These are phyloP conservation scores for Lasaia peninsularis DNA, from an alignment of 1,140 invertebrate genomes.

Conservation along the genomic window DNA sequence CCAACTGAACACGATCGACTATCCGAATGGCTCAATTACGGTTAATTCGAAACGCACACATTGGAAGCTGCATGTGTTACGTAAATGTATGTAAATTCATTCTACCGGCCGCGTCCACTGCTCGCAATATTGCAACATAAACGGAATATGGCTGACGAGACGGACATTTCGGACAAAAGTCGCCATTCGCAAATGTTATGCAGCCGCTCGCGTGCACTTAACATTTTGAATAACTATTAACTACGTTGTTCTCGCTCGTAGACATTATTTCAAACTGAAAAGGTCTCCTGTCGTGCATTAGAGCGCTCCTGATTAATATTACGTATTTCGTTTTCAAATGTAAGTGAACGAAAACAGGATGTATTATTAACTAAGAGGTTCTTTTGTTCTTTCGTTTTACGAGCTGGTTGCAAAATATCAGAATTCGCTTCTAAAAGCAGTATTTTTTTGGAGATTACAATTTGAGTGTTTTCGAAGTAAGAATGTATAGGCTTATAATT, in stretches of 20 bases:
- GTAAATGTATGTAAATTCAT: conserved; percentile 76
- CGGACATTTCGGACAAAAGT: conserved; percentile 69
- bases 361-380: too few species aligned
- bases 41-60: conserved; percentile 73
- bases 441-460: too few species aligned
- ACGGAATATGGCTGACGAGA: conserved; percentile 70
- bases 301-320: too few species aligned
- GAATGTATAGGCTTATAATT: too few species aligned
- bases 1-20: conserved; percentile 51
- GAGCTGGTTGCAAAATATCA: too few species aligned
- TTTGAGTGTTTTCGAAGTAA: too few species aligned
- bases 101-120: conserved; percentile 63
- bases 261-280: conserved; percentile 8
- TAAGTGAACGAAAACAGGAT: too few species aligned
- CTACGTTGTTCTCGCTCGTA: conserved; percentile 19
- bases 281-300: neutral
- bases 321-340: too few species aligned
- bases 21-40: conserved; percentile 75
- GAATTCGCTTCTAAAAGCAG: too few species aligned
- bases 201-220: conserved; percentile 57
- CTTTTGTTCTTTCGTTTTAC: too few species aligned
- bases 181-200: conserved; percentile 63
- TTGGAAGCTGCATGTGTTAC: conserved; percentile 58
- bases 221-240: conserved; percentile 47
- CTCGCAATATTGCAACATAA: conserved; percentile 73